These are phyloP conservation scores for Murina feae DNA, from an alignment of 2,113 vertebrate genomes.

Conservation along the genomic window DNA sequence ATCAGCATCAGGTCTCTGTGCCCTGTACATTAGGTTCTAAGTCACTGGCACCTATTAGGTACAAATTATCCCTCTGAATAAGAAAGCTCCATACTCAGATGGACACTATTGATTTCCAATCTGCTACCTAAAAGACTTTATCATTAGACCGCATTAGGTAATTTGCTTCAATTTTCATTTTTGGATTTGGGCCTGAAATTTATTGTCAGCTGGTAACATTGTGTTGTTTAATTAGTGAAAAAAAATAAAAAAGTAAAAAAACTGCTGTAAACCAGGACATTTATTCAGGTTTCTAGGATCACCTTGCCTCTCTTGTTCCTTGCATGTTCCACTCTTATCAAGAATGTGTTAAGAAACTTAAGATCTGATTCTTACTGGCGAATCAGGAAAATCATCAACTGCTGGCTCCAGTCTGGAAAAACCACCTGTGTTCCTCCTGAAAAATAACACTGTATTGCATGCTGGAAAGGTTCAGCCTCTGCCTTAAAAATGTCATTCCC, in stretches of 20 bases:
- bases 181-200: conserved; percentile 71
- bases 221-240: conserved; percentile 80
- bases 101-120: conserved; percentile 85
- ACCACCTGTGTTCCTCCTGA: background rate
- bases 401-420: background rate
- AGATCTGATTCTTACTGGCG: conserved; percentile 55
- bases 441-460: background rate
- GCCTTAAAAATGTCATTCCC: background rate
- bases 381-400: conserved; percentile 2
- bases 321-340: background rate
- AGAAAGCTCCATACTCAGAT: conserved; percentile 65
- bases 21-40: conserved; percentile 31
- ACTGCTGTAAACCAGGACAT: conserved; percentile 77
- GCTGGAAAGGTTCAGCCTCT: background rate
- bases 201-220: conserved; percentile 74
- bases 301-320: background rate
- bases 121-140: conserved; percentile 78
- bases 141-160: conserved; percentile 75
- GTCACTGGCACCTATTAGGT: conserved; percentile 63
- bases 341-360: conserved; percentile 24
- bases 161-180: conserved; percentile 80
- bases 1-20: conserved; percentile 57
- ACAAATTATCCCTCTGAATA: conserved; percentile 78
- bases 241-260: conserved; percentile 66
- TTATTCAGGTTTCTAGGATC: conserved; percentile 59